Base-by-base conservation (phyloP, 2,888 invertebrate species). In the Pegoplata infirma region DNA sequence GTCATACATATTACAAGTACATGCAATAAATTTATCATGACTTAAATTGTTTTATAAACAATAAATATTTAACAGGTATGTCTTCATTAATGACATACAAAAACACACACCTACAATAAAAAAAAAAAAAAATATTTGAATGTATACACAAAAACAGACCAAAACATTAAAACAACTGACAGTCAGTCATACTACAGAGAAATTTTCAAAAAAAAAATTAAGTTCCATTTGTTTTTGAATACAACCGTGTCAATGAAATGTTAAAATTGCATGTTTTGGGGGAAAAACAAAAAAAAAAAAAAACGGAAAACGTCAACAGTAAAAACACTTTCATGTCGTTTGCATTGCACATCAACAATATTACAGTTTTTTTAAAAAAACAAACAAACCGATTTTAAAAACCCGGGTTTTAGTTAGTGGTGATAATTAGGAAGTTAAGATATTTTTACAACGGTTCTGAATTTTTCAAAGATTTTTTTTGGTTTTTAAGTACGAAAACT, bases 1-100 rank as follows among this genome's bases (percentile, higher is more conserved):
- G n/a, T n/a, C n/a, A n/a, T n/a, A n/a, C n/a, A n/a, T 56, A 28
- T 21, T 46, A 61, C 32, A 44, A 61, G 36, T 12, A 55, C 67
- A 67, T 53, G 67, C 67, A 67, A 74, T 74, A 47, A 67, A 68
- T 63, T 61, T 68, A 68, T 47, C 28, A 68, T 28, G 17, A 28
- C 25, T 28, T 8, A 49, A 56, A 32, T 56, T 49, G 25, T 63
- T 47, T 47, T 55, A 68, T 56, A 44, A 53, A 44, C 14, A 68
- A 40, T 68, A 56, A 66, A 61, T 61, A 61, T 47, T 53, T 59
- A 46, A 61, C 58, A 59, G 44, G 17, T 53, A 23, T 51, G 16
- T 66, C 23, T 66, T 51, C 44, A 44, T 63, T 63, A 55, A 53
- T 32, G n/a, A n/a, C 40, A 46, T 10, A 55, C 66, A 59, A 19